Evolutionary conservation across 2,113 vertebrate genomes (phyloP).

Genomic region (Lipophrys pholis): DNA sequence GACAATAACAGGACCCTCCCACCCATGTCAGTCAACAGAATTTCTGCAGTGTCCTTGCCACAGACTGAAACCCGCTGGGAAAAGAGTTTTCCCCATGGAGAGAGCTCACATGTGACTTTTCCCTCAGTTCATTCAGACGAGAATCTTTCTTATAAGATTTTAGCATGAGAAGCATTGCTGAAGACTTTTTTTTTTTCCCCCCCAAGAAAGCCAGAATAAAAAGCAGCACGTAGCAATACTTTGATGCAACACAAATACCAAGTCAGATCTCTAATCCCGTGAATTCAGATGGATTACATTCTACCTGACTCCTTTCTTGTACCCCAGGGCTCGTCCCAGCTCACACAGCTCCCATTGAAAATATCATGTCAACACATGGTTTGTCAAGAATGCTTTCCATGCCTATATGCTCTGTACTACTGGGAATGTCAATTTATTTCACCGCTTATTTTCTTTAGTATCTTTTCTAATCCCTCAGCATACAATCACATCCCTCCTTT

Average conservation of each 20-base stretch:
- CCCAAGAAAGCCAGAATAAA: constrained; percentile 9
- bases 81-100: constrained; percentile 28
- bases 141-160: constrained; percentile 15
- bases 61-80: constrained; percentile 16
- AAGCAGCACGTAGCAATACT: constrained; percentile 10
- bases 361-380: constrained; percentile 46
- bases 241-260: constrained; percentile 22
- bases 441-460: constrained; percentile 22
- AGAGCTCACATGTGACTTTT: constrained; percentile 14
- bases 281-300: constrained; percentile 53
- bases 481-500: constrained; percentile 50
- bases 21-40: neutral
- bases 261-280: constrained; percentile 46
- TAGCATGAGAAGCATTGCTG: constrained; percentile 4
- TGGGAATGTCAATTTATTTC: constrained; percentile 31
- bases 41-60: constrained; percentile 16
- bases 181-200: constrained; percentile 6
- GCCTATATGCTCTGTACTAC: constrained; percentile 12
- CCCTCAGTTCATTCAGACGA: constrained; percentile 15
- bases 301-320: constrained; percentile 25
- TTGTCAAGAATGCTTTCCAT: constrained; percentile 31
- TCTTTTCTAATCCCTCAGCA: constrained; percentile 62
- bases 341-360: constrained; percentile 24
- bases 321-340: constrained; percentile 17
- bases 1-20: constrained; percentile 28